phyloP scores from a whole-genome alignment of 2,113 vertebrate species.

The Indicator maculatus region DNA sequence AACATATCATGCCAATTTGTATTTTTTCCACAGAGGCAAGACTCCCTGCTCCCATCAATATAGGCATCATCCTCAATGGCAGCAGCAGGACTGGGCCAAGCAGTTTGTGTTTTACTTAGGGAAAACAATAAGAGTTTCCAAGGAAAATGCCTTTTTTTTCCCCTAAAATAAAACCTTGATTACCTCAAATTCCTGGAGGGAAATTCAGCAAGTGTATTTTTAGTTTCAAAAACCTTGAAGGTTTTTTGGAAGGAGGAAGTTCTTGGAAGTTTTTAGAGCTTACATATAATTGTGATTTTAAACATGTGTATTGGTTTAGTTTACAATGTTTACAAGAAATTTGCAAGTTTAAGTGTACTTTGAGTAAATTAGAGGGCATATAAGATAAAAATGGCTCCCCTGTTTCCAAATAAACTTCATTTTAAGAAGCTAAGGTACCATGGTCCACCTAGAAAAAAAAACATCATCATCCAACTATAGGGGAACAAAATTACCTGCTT shows the following conservation, averaged over 20 bases:
- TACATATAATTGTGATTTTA: background rate
- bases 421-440: background rate
- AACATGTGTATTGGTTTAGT: background rate
- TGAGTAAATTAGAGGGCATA: background rate
- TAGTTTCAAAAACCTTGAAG: background rate
- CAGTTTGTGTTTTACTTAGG: background rate
- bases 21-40: background rate
- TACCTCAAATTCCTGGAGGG: background rate
- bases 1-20: background rate
- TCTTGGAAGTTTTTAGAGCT: background rate
- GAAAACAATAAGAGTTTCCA: background rate
- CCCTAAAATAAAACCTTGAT: background rate
- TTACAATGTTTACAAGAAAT: background rate
- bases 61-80: background rate
- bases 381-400: background rate
- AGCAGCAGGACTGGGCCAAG: background rate
- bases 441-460: background rate
- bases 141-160: background rate
- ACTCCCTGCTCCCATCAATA: background rate
- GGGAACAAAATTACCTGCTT: background rate
- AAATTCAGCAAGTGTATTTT: background rate
- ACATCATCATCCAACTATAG: rapidly evolving
- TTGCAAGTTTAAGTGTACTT: background rate
- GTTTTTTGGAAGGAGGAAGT: background rate
- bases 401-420: background rate